Evolutionary conservation across 1,140 invertebrate species (phyloP).

Genomic region (Aricia agestis): DNA sequence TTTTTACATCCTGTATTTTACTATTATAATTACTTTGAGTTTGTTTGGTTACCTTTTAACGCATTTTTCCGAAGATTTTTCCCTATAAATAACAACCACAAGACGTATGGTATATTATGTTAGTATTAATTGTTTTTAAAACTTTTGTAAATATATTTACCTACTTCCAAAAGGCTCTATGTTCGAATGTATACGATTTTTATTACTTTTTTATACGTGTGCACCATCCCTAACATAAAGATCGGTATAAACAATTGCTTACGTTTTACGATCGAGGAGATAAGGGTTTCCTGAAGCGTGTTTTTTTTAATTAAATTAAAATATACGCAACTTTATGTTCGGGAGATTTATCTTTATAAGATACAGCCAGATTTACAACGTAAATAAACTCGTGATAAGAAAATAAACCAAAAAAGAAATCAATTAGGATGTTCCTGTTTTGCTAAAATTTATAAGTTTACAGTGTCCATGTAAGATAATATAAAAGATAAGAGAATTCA

Average conservation of each 20-base stretch:
- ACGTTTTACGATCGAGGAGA: neutral
- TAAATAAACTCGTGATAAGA: neutral
- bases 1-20: no score
- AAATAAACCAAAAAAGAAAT: neutral
- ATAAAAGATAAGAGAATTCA: no score
- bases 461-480: no score
- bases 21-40: no score
- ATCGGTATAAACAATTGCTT: slow-evolving; percentile 8
- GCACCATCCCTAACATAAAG: slow-evolving; percentile 1
- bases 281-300: neutral
- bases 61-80: no score
- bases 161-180: no score
- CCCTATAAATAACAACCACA: no score
- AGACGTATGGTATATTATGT: no score
- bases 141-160: no score
- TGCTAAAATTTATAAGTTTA: neutral
- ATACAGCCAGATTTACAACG: neutral
- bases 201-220: neutral
- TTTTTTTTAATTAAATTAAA: slow-evolving; percentile 15
- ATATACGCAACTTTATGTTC: slow-evolving; percentile 10
- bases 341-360: slow-evolving; percentile 3
- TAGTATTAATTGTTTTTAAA: no score
- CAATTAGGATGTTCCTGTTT: neutral
- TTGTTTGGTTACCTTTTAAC: no score
- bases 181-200: neutral